These are phyloP conservation scores for Phainopepla nitens DNA, from an alignment of 2,113 vertebrate genomes.

Conservation along the genomic window DNA sequence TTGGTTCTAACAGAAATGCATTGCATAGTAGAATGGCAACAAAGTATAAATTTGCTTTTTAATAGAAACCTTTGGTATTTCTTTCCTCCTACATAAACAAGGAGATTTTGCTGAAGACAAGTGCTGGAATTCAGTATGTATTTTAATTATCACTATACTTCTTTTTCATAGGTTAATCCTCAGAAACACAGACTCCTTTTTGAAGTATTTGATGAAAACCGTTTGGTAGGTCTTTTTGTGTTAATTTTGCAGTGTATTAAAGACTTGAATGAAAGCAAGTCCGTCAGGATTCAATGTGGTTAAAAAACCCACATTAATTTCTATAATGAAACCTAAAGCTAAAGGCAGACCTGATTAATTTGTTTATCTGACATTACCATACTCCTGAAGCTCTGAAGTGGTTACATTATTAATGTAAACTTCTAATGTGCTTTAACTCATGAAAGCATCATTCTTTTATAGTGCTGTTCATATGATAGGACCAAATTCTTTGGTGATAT, in stretches of 20 bases:
- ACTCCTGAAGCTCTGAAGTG: background rate
- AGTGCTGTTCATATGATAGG: background rate
- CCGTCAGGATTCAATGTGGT: background rate
- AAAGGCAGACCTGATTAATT: background rate
- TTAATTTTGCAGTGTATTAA: background rate
- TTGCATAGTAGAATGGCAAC: background rate
- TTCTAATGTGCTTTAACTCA: background rate
- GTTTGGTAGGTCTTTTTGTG: slow-evolving; percentile 82
- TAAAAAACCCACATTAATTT: background rate
- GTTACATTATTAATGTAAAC: background rate
- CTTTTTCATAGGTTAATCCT: slow-evolving; percentile 84
- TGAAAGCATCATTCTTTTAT: background rate
- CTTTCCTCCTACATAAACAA: background rate
- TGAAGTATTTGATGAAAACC: slow-evolving; percentile 98
- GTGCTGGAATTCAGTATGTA: background rate
- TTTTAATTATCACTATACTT: background rate
- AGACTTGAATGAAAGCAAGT: background rate
- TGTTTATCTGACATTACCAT: background rate
- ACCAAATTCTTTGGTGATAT: background rate
- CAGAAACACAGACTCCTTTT: slow-evolving; percentile 88
- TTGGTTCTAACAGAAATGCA: background rate
- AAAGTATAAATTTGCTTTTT: background rate
- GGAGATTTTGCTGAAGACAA: background rate
- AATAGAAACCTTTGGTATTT: background rate
- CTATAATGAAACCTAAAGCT: background rate